Percentiles rank a stretch among this genome's conserved stretches.
These are phyloP conservation scores for Hecatera dysodea DNA, from an alignment of 2,888 invertebrate genomes.

Conservation along the genomic window DNA sequence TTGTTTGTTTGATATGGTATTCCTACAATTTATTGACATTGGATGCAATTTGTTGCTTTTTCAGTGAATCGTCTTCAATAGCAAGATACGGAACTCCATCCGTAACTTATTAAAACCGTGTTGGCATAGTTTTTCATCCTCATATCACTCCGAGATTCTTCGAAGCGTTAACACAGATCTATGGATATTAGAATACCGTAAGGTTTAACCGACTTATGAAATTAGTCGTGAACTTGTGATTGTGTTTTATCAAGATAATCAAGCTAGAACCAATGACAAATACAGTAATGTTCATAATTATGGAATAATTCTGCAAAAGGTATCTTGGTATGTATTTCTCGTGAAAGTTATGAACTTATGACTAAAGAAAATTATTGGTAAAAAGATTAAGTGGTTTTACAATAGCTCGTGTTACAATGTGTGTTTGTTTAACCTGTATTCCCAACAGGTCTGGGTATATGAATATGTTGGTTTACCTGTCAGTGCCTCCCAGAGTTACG, in stretches of 20 bases:
- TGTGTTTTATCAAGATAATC: slow-evolving; percentile 33
- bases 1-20: no score
- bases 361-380: no score
- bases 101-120: no score
- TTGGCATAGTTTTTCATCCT: slow-evolving; percentile 11
- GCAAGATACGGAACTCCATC: slow-evolving; percentile 19
- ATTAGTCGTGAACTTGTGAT: slow-evolving; percentile 44
- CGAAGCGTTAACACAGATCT: slow-evolving; percentile 49
- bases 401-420: no score
- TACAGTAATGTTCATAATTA: slow-evolving; percentile 12
- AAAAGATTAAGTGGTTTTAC: no score
- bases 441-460: no score
- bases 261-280: slow-evolving; percentile 5
- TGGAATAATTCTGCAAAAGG: slow-evolving; percentile 5
- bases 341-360: no score
- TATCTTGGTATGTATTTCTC: no score
- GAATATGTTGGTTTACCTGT: no score
- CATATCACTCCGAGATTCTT: slow-evolving; percentile 19
- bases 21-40: not conserved
- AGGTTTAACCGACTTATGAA: slow-evolving; percentile 46
- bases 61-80: not conserved
- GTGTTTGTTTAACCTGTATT: no score
- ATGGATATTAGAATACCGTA: slow-evolving; percentile 45
- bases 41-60: not conserved
- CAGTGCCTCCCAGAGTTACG: no score